Evolutionary conservation across 1,140 invertebrate genomes (phyloP), one percentile per base, ranked within the genome.

Genomic region (Agrypnia vestita): DNA sequence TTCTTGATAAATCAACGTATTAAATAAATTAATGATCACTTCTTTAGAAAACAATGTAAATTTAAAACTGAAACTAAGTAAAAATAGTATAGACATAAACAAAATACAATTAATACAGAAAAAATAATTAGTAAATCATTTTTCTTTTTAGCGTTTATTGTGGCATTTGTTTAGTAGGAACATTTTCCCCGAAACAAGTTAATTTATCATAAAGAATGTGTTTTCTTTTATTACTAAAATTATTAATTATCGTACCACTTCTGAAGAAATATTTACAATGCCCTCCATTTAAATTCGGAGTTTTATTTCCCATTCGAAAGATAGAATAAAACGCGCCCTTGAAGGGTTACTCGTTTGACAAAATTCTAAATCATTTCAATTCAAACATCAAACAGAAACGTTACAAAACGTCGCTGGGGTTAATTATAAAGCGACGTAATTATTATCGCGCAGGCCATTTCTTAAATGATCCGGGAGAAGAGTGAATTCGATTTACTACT

Each of bases 321-420:
- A 12, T 9, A 21, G 10, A 59, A 59, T 59, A 11, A 21, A 59
- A 59, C 21, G 13, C 15, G 55, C 12, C 55, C 15, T 59, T 59
- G 55, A 59, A 59, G 55, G 55, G 55, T 59, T 59, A 9, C 55
- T 59, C 21, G 8, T 17, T 56, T 10, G 55, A 21, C 15, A 6
- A 59, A 59, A 59, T 19, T 21, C 15, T 19, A 59, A 59, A 59
- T 59, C 21, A 15, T 59, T 59, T 15, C n/a, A 9, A 59, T 15
- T 0, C 13, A 11, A 9, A 21, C 17, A 59, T 59, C 55, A 59
- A 59, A 59, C 55, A 6, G 21, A 59, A 59, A 21, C 55, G 7
- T 59, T 10, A 59, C 55, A 59, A 59, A 59, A 59, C 9, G 15
- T 10, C 55, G 55, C 21, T 17, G 11, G 17, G 15, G 15, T 59